These are phyloP conservation scores for Criorhina ranunculi DNA, from an alignment of 2,888 invertebrate species.

Conservation along the genomic window DNA sequence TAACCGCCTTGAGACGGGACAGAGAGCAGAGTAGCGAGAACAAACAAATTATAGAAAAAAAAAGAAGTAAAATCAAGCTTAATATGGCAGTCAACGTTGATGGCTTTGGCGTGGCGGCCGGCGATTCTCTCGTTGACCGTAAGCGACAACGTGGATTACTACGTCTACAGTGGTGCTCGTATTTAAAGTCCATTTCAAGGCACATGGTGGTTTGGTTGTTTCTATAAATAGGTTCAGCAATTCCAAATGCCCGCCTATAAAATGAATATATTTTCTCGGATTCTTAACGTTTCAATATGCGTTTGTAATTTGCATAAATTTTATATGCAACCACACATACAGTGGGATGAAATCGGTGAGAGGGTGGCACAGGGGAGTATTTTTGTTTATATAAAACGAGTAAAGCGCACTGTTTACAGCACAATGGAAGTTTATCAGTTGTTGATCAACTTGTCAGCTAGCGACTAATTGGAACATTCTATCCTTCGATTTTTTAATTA, in stretches of 20 bases:
- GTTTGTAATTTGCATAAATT: conserved; percentile 71
- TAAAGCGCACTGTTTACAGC: conserved; percentile 16
- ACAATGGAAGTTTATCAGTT: conserved; percentile 71
- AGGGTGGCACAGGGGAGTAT: not conserved
- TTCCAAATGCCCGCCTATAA: conserved; percentile 48
- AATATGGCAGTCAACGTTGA: conserved; percentile 43
- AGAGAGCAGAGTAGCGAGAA: not conserved
- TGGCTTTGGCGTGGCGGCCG: not conserved
- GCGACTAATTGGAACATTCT: conserved; percentile 75
- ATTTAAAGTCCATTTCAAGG: conserved; percentile 41
- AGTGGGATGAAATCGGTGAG: not conserved
- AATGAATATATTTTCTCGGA: conserved; percentile 38
- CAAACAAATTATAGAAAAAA: conserved; percentile 27
- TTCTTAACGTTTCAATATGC: conserved; percentile 62
- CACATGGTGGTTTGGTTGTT: conserved; percentile 34
- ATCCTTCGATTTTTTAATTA: conserved; percentile 59
- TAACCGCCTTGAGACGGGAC: conserved; percentile 15
- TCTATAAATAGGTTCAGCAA: conserved; percentile 65
- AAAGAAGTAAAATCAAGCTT: conserved; percentile 18
- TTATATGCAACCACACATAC: conserved; percentile 33
- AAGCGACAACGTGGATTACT: conserved; percentile 38
- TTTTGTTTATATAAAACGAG: conserved; percentile 27
- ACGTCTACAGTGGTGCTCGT: conserved; percentile 24
- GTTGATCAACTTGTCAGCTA: conserved; percentile 74
- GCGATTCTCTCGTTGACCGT: conserved; percentile 5